A percentile compares a stretch with the other conserved stretches of the same genome.
phyloP scores from a whole-genome alignment of 2,113 vertebrate genomes.

The Oryctolagus cuniculus region DNA sequence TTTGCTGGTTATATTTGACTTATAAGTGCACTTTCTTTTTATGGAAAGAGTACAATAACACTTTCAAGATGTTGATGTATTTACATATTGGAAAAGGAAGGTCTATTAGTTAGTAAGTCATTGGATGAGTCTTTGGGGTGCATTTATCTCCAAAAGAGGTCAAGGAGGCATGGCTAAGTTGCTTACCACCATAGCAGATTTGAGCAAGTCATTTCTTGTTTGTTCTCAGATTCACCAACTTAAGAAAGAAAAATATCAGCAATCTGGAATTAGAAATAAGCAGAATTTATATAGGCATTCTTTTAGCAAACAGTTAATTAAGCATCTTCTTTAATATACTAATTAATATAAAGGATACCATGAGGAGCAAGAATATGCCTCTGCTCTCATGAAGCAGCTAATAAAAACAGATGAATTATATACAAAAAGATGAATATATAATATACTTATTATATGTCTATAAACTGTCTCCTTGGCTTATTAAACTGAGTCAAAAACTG shows the following conservation, averaged over 20 bases:
- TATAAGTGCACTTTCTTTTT: neutral
- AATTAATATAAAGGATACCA: neutral
- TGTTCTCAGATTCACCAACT: constrained; percentile 45
- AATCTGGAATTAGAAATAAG: constrained; percentile 52
- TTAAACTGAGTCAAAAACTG: no score
- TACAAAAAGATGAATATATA: neutral
- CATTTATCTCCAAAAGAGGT: neutral
- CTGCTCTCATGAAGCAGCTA: neutral
- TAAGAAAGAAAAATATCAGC: constrained; percentile 36
- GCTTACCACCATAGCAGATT: neutral
- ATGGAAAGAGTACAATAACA: neutral
- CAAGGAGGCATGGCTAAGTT: neutral
- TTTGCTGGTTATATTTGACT: neutral
- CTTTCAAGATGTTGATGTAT: neutral
- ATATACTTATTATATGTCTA: no score
- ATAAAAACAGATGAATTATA: neutral
- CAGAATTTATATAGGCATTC: constrained; percentile 17
- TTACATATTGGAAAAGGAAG: neutral
- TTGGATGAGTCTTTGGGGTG: neutral
- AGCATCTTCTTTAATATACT: constrained; percentile 15
- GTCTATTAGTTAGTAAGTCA: neutral
- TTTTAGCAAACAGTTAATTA: constrained; percentile 40
- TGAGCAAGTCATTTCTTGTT: constrained; percentile 12
- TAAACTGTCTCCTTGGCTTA: no score
- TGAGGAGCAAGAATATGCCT: constrained; percentile 1